phyloP scores from a whole-genome alignment of 2,888 invertebrate genomes.

The Drosophila birchii region DNA sequence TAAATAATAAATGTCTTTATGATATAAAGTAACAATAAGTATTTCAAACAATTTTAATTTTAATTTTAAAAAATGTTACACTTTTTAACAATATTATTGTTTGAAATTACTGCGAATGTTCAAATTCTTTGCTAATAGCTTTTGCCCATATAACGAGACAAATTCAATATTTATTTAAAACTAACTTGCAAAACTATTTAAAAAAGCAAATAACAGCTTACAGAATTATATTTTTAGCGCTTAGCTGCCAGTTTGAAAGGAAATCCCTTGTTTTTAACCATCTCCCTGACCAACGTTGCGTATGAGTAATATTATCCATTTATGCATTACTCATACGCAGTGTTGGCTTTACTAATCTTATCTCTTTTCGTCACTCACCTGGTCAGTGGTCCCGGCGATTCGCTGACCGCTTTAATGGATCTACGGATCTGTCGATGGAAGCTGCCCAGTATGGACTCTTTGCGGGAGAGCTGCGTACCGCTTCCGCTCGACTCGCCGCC shows the following conservation, averaged over 20 bases:
- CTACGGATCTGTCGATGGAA: conserved; percentile 84
- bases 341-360: neutral
- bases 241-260: neutral
- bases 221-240: neutral
- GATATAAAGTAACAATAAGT: neutral
- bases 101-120: neutral
- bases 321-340: conserved; percentile 15
- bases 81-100: neutral
- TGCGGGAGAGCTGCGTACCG: conserved; percentile 75
- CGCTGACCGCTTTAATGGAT: conserved; percentile 84
- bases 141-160: neutral
- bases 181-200: neutral
- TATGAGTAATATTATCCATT: conserved; percentile 37
- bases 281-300: conserved; percentile 25
- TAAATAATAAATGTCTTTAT: neutral
- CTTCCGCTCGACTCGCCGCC: conserved; percentile 70
- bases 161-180: neutral
- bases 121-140: neutral
- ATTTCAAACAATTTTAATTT: neutral
- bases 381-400: conserved; percentile 84
- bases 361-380: conserved; percentile 76
- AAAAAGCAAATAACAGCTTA: neutral
- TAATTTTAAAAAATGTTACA: neutral
- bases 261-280: neutral
- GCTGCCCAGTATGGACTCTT: conserved; percentile 84